Evolutionary conservation across 2,113 vertebrate genomes (phyloP), one percentile per base, ranked within the genome.

Genomic region (Macroglossus sobrinus): DNA sequence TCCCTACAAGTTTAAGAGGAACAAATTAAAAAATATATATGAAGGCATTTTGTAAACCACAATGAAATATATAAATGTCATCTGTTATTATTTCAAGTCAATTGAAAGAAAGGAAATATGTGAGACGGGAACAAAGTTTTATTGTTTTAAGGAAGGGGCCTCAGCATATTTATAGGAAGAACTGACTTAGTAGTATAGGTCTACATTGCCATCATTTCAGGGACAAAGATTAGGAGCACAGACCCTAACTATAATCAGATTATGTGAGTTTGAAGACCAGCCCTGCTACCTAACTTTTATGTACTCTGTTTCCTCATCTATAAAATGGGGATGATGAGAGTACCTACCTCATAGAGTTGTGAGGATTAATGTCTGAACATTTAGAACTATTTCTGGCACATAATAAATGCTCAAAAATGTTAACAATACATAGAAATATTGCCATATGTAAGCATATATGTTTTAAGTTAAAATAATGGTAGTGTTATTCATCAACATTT

Each of bases 381-480:
- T 75, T 57, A 88, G 45, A 95, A 88, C 35, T 87, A 14, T 35
- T 40, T 50, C 33, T 50, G 19, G 26, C 10, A 64, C 47, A 66
- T 55, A 84, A 79, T 45, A 93, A 71, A 94, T 47, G 19, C 78
- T 96, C 50, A 75, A 63, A 89, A 89, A 64, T 75, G 12, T 57
- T 80, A 33, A 35, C 5, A 87, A 80, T 66, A 89, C 7, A 5
- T 57, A 57, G 90, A 84, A 47, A 26, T 4, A 61, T 16, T 63
- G 19, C 33, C 47, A 78, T n/a, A 21, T 35, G 38, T 28, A 76
- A 92, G 7, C 45, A 89, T 22, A 68, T 33, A 79, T 86, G 64
- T 22, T 82, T 85, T 89, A 69, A 64, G 21, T 74, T 88, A 84
- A 95, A 86, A 84, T 76, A 87, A 81, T 47, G 12, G 69, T 12